Evolutionary conservation across 2,888 invertebrate species (phyloP).

Genomic region (Hecatera dysodea): DNA sequence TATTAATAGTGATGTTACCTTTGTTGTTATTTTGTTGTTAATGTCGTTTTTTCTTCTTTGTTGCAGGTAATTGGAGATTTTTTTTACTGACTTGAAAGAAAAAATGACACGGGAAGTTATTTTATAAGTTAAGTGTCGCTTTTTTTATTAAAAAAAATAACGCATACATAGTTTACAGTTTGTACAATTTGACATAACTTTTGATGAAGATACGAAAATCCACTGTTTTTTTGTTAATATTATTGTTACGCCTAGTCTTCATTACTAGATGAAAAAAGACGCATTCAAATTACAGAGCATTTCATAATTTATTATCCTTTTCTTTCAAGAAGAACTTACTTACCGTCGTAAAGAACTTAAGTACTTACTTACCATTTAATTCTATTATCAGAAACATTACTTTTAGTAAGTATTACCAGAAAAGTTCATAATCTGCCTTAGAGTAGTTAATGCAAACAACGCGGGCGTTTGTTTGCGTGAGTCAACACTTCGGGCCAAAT

Average conservation of each 20-base stretch:
- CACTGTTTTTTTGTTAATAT: too few species aligned
- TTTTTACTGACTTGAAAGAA: not conserved
- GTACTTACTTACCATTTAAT: too few species aligned
- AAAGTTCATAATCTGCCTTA: conserved; percentile 18
- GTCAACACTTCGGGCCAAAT: conserved; percentile 55
- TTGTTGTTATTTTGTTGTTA: conserved; percentile 3
- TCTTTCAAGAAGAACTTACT: not conserved
- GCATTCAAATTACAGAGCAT: not conserved
- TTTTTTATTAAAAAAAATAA: not conserved
- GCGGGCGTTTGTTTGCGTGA: conserved; percentile 30
- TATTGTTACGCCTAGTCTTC: not conserved
- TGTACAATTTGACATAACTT: too few species aligned
- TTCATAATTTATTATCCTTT: not conserved
- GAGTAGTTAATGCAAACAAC: conserved; percentile 9
- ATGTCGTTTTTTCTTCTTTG: conserved; percentile 31
- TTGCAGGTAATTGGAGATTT: conserved; percentile 52
- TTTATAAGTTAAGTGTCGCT: conserved; percentile 17
- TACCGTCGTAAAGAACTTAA: not conserved
- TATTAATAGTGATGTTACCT: conserved; percentile 6
- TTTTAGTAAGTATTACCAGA: conserved; percentile 8
- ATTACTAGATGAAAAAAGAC: not conserved
- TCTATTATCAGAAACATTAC: not conserved
- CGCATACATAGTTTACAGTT: not conserved
- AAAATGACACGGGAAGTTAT: not conserved
- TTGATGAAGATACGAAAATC: too few species aligned